A percentile compares a stretch with the other conserved stretches of the same genome.
These are phyloP conservation scores for Sebastes flavidus DNA, from an alignment of 2,797 vertebrate genomes.

Conservation along the genomic window DNA sequence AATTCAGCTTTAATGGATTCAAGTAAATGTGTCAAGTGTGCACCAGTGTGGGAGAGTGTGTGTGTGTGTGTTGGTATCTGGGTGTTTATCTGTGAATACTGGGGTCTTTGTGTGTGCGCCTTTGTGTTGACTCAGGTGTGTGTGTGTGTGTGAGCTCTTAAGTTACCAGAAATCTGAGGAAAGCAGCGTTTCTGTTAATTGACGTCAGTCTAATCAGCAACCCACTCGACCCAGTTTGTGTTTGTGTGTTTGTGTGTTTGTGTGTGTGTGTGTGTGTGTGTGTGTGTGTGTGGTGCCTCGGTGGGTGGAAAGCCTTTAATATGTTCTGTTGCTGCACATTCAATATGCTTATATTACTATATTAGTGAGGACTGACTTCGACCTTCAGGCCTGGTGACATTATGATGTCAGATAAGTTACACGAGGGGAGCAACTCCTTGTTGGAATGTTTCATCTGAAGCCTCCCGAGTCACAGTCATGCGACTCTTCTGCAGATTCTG, in stretches of 20 bases:
- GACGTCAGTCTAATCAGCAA: neutral
- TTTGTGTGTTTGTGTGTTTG: neutral
- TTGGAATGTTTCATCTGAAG: neutral
- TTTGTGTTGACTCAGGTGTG: neutral
- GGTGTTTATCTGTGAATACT: neutral
- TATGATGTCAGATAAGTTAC: neutral
- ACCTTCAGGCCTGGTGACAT: constrained; percentile 11
- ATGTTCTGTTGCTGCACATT: neutral
- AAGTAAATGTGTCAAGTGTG: constrained; percentile 53
- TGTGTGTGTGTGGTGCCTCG: too few relatives aligned
- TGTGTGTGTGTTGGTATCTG: neutral
- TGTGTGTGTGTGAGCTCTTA: constrained; percentile 6
- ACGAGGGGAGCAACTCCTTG: neutral
- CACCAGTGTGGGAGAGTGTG: neutral
- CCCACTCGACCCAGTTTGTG: neutral
- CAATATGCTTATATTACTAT: neutral
- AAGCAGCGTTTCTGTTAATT: constrained; percentile 7
- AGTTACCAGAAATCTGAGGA: constrained; percentile 17
- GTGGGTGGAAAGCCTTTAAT: too few relatives aligned
- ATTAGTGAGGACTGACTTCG: neutral
- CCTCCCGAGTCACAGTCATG: neutral
- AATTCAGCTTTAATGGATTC: constrained; percentile 62
- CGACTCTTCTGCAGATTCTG: too few relatives aligned
- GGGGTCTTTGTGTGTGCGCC: neutral
- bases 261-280: neutral